phyloP scores from a whole-genome alignment of 2,797 vertebrate species.

The Scomberomorus guttatus region DNA sequence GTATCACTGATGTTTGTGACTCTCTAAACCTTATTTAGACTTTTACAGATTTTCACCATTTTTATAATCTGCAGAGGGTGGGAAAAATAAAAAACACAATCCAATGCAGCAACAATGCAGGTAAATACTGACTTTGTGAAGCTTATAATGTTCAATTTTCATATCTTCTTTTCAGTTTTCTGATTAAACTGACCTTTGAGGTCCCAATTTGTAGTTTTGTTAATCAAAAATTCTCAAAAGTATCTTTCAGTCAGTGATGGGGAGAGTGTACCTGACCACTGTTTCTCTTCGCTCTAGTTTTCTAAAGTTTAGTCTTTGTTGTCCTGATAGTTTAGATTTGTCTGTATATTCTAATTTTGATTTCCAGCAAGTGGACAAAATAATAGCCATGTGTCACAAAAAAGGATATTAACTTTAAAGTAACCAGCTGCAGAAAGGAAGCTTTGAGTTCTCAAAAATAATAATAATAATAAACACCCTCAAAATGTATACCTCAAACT shows the following conservation, averaged over 20 bases:
- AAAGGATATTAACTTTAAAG: background rate
- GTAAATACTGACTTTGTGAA: background rate
- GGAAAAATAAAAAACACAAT: background rate
- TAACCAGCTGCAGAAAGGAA: background rate
- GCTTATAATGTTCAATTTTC: background rate
- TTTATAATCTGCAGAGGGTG: background rate
- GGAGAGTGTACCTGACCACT: too few relatives aligned
- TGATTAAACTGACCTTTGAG: too few relatives aligned
- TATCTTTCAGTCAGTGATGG: background rate
- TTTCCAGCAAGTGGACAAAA: background rate
- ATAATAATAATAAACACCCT: too few relatives aligned
- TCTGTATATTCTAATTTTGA: background rate
- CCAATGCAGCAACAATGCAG: background rate
- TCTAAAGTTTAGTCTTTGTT: background rate
- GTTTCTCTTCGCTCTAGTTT: background rate
- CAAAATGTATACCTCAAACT: background rate
- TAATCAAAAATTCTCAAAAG: too few relatives aligned
- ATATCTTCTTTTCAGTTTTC: too few relatives aligned
- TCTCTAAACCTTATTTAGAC: background rate
- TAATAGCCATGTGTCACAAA: background rate
- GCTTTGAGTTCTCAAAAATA: background rate
- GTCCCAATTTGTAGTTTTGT: too few relatives aligned
- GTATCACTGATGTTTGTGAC: constrained; percentile 1
- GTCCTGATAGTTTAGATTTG: background rate
- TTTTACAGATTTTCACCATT: background rate